A percentile compares a stretch with the other conserved stretches of the same genome.
Evolutionary conservation across 2,888 invertebrate species (phyloP).

Genomic region (Tipula helvola): DNA sequence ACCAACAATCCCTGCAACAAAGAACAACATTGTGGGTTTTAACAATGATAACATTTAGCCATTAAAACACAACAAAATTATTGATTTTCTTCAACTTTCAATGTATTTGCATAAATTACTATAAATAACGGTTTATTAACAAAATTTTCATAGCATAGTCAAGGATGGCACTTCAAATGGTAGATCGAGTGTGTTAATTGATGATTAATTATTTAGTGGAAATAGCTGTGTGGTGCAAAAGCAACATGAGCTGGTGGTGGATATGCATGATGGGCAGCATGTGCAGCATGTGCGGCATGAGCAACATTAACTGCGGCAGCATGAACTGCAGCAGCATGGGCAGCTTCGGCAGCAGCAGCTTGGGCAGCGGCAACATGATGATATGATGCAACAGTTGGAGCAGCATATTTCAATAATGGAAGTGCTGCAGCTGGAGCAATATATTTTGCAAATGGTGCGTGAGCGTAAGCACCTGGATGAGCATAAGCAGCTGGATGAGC

Average conservation of each 20-base stretch:
- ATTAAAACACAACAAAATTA: too few relatives aligned
- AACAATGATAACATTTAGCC: too few relatives aligned
- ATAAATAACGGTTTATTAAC: background rate
- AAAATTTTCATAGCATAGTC: background rate
- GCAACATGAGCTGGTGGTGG: background rate
- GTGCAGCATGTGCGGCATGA: background rate
- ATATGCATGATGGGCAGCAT: background rate
- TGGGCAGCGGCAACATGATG: background rate
- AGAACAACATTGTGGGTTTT: too few relatives aligned
- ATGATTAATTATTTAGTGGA: background rate
- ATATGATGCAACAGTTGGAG: background rate
- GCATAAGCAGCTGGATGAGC: background rate
- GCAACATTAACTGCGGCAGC: background rate
- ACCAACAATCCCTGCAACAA: too few relatives aligned
- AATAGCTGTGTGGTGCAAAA: constrained; percentile 12
- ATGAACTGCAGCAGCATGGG: background rate
- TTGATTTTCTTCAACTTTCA: background rate
- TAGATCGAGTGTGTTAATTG: background rate
- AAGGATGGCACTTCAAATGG: background rate
- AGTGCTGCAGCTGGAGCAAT: background rate
- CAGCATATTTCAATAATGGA: background rate
- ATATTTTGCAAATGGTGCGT: background rate
- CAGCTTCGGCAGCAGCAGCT: background rate
- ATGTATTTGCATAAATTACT: background rate
- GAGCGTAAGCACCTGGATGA: background rate